Conservation (phyloP, 2,113 vertebrate species). For the Elgaria multicarinata region DNA sequence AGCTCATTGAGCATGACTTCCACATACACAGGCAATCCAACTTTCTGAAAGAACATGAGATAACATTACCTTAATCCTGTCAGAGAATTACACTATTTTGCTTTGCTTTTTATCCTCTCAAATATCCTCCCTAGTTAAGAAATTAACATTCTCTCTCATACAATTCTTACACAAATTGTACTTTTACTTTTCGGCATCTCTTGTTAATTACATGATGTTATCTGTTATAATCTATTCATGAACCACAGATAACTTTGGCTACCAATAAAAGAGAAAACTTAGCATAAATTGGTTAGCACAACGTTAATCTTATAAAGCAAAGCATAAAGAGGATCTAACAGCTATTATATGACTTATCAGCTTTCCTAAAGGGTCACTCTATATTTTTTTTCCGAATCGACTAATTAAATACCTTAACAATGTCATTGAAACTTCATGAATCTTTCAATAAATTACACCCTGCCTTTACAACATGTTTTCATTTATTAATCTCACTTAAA, state of each 20-base stretch:
- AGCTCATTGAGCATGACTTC: slow-evolving; percentile 73
- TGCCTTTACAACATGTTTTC: slow-evolving; percentile 82
- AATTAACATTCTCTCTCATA: slow-evolving; percentile 89
- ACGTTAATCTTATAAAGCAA: slow-evolving; percentile 92
- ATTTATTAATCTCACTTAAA: slow-evolving; percentile 92
- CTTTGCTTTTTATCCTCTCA: slow-evolving; percentile 86
- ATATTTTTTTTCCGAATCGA: slow-evolving; percentile 85
- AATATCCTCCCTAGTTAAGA: slow-evolving; percentile 90
- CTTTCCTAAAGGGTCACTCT: slow-evolving; percentile 86
- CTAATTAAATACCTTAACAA: slow-evolving; percentile 91
- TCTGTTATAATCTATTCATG: slow-evolving; percentile 94
- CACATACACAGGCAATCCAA: slow-evolving; percentile 66
- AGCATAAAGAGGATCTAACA: slow-evolving; percentile 85
- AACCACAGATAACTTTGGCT: slow-evolving; percentile 84
- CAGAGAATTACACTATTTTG: slow-evolving; percentile 85
- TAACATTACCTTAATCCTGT: slow-evolving; percentile 90
- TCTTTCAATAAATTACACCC: slow-evolving; percentile 83
- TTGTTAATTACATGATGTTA: slow-evolving; percentile 97
- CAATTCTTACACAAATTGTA: slow-evolving; percentile 89
- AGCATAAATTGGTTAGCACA: slow-evolving; percentile 93
- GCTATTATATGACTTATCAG: slow-evolving; percentile 87
- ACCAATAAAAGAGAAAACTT: slow-evolving; percentile 79
- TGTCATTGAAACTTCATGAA: slow-evolving; percentile 87
- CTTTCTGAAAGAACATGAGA: slow-evolving; percentile 83
- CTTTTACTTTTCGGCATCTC: slow-evolving; percentile 86